Evolutionary conservation across 2,113 vertebrate species (phyloP).

Genomic region (Centropus unirufus): DNA sequence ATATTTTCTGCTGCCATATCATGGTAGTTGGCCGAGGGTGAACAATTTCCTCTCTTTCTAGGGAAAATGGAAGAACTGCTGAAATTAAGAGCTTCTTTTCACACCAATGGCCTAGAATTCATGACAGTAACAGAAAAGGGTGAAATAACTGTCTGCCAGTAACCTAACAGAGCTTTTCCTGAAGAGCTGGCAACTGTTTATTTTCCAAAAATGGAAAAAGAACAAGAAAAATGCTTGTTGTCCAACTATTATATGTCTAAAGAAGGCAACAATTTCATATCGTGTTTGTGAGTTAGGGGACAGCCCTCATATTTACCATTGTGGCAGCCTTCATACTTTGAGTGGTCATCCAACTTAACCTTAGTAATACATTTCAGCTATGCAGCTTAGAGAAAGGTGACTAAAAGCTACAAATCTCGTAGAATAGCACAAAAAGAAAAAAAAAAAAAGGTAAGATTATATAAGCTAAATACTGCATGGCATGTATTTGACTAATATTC

Average conservation of each 20-base stretch:
- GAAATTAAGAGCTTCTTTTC: neutral
- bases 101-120: neutral
- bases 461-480: neutral
- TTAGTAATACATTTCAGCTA: neutral
- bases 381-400: neutral
- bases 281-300: neutral
- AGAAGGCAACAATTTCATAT: neutral
- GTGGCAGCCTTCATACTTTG: neutral
- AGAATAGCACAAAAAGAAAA: neutral
- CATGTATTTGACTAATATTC: neutral
- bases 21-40: neutral
- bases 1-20: neutral
- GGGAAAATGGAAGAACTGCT: neutral
- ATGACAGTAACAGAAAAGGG: neutral
- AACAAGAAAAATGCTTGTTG: neutral
- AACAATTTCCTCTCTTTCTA: neutral
- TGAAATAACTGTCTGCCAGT: neutral
- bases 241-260: neutral
- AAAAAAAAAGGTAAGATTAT: neutral
- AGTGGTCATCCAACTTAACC: neutral
- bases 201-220: neutral
- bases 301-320: neutral
- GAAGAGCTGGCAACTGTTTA: fast-evolving
- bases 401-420: neutral
- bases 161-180: neutral